Conservation (phyloP, 2,797 vertebrate genomes). For the Urophycis tenuis region DNA sequence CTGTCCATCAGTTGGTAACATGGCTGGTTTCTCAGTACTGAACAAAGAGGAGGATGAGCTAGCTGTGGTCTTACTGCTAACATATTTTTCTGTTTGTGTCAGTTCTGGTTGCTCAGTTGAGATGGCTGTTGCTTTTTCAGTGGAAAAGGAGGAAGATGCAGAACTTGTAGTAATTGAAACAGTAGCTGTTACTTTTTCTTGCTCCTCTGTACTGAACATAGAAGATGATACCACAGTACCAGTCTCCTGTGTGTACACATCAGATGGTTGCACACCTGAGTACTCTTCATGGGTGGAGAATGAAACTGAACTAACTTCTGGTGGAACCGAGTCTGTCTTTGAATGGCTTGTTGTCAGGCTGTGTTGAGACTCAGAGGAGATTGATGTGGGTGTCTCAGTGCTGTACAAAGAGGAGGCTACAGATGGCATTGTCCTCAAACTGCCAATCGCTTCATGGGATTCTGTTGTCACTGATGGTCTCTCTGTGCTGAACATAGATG, state of each 20-base stretch:
- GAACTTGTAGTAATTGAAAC: not conserved
- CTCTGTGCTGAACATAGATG: conserved; percentile 23
- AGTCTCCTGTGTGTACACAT: not conserved
- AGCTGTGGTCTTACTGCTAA: too few relatives aligned
- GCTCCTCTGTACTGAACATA: not conserved
- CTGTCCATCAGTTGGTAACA: too few relatives aligned
- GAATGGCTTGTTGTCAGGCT: not conserved
- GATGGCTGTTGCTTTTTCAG: too few relatives aligned
- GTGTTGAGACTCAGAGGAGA: too few relatives aligned
- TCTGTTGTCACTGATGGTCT: conserved; percentile 8
- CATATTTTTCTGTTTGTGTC: not conserved
- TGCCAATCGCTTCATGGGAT: conserved; percentile 17
- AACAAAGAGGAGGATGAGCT: not conserved
- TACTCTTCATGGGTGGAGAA: conserved; percentile 6
- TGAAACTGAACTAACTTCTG: not conserved
- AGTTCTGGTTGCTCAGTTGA: too few relatives aligned
- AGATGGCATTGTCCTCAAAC: not conserved
- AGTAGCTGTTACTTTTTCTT: not conserved
- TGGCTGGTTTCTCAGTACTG: too few relatives aligned
- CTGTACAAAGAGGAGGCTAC: not conserved
- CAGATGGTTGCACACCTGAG: conserved; percentile 27
- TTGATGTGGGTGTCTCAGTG: conserved; percentile 25
- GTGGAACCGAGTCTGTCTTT: not conserved
- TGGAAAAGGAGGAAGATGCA: too few relatives aligned
- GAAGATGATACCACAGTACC: not conserved